Base-by-base conservation (phyloP, 2,888 invertebrate species). In the Athalia rosae region DNA sequence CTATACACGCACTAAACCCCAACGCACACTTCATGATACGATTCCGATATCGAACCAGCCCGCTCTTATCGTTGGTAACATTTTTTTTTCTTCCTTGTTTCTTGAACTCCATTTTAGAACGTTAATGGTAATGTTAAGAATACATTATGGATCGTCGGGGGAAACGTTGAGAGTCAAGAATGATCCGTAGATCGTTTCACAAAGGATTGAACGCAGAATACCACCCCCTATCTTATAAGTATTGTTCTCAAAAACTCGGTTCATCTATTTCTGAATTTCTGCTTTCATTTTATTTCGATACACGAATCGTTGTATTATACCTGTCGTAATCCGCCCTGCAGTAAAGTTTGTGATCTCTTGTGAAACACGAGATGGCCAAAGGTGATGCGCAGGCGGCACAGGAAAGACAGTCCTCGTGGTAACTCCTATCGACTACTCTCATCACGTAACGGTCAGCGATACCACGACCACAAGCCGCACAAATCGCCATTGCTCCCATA, bases 291-390 rank as follows among this genome's bases (percentile, higher is more conserved):
- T n/a, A 15, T n/a, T 3, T 61, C 9, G 2, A 28, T 28, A 28
- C 2, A 28, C 1, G 28, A 28, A 28, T 28, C 28, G 28, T 28
- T 28, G n/a, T n/a, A n/a, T 45, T 45, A 15, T 61, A 74, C 73
- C 98, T 95, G 92, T 98, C 98, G 91, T 99, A 99, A 91, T 99
- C 99, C 79, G 95, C 94, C 89, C 98, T 97, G 92, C 99, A 99
- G 92, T 98, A 99, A 74, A 99, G 93, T 90, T 98, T 97, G 84
- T 97, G 94, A 88, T 98, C 97, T 83, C 98, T 94, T 77, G 96
- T 96, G 92, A 97, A 99, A 92, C 99, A 99, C 83, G 98, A 97
- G 90, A 97, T 96, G 77, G 95, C 95, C 78, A 99, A 94, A 28
- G 95, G 95, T 78, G 95, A 93, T 81, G 97, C 96, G 90, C 99